Base-by-base conservation (phyloP, 2,888 invertebrate species). In the Perizoma affinitatum region DNA sequence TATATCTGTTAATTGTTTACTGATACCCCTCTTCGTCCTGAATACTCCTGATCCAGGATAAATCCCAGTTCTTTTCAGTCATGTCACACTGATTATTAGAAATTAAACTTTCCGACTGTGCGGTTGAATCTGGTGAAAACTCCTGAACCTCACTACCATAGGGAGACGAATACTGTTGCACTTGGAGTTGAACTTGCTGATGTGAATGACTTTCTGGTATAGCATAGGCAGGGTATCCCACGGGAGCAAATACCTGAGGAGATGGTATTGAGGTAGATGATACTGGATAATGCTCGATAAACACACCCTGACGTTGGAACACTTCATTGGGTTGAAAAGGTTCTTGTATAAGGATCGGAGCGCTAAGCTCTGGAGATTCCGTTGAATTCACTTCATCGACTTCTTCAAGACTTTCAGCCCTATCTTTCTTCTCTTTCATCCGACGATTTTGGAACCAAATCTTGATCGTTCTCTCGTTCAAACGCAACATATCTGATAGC, bases 381-480 rank as follows among this genome's bases (percentile, higher is more conserved):
- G 80, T 80, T 6, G 80, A 83, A 35, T 74, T 81, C 0, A 79
- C 73, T 41, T 83, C 85, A 63, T 86, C 84, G 0, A 70, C 72
- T 35, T 83, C 82, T 55, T 85, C 84, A 0, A 76, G 56, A 59
- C 70, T 71, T 55, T 87, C 88, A 4, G 79, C 73, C 43, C 86
- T 86, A 63, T 94, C 94, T 74, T 95, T 95, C 78, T 95, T 95
- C 73, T 88, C 92, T 67, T 95, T 95, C 96, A 96, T 97, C 0
- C 96, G 87, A 0, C 96, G 90, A 78, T 96, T 96, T 76, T 97
- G 96, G 79, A 97, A 97, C 96, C 96, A 97, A 43, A 96, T 96
- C 80, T 97, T 97, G 50, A 97, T 95, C 0, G 83, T 85, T 1
- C 85, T 78, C 60, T 88, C 87, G 52, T 84, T 84, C 11, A 88